Base-by-base conservation (phyloP, 2,113 vertebrate genomes). In the Cyprichromis sp. region DNA sequence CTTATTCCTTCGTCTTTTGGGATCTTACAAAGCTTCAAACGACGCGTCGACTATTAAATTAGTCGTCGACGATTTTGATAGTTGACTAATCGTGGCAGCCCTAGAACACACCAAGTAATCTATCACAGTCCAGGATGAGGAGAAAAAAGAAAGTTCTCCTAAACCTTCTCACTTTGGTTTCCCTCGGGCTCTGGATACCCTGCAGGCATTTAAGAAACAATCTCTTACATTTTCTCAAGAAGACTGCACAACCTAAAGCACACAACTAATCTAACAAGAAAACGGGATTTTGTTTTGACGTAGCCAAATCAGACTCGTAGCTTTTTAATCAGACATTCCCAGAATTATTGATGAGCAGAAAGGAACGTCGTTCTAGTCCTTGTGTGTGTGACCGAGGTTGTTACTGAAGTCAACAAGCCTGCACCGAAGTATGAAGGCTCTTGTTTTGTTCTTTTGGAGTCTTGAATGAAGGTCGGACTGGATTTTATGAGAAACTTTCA, bases 121-220 rank as follows among this genome's bases (percentile, higher is more conserved):
- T 0, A 1, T 47, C 21, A 17, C 14, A 47, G 68, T 29, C 14
- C 40, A 47, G 14, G 40, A 63, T 12, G 59, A 24, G 21, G 21
- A 45, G 40, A 1, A 26, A 63, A 63, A 2, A 19, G 36, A 26
- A 10, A 71, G 40, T 47, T 47, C 9, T 47, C 68, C 68, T 29
- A 17, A 73, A 73, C 13, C 21, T 29, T 16, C 13, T 73, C 24
- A 0, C 0, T 42, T 40, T 10, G 21, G 0, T 45, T 17, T 17
- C 40, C 21, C 13, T 45, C 68, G 2, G 3, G 2, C 21, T 17
- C 40, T 29, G 68, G 68, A 47, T 47, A 0, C 0, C 40, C 24
- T 73, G 40, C 40, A 47, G 21, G 17, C 9, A 0, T 73, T 47
- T 47, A 76, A 76, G 40, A 47, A 47, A 19, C 21, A 47, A 0